phyloP scores from a whole-genome alignment of 1,140 invertebrate genomes.

The Leptopilina clavipes region DNA sequence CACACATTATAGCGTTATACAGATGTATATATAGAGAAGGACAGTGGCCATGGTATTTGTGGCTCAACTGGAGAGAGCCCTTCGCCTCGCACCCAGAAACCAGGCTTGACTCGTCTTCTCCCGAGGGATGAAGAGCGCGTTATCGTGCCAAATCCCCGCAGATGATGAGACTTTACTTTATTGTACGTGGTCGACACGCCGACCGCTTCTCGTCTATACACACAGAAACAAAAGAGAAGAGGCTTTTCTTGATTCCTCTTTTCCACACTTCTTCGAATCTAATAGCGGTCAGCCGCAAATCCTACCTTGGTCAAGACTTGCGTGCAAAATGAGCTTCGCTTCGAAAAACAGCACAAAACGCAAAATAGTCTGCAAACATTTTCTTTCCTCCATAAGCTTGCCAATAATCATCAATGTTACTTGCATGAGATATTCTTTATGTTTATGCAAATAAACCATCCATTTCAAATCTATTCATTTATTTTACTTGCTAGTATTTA shows the following conservation, averaged over 20 bases:
- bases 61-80: too few species aligned
- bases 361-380: background rate
- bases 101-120: slow-evolving; percentile 50
- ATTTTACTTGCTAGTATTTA: too few species aligned
- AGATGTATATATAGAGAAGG: slow-evolving; percentile 25
- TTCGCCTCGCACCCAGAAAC: slow-evolving; percentile 45
- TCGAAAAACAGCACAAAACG: background rate
- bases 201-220: slow-evolving; percentile 37
- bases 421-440: background rate
- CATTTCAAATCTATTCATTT: too few species aligned
- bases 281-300: slow-evolving; percentile 52
- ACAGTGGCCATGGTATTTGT: slow-evolving; percentile 21
- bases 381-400: slow-evolving; percentile 8
- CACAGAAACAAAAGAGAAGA: background rate
- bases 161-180: slow-evolving; percentile 76
- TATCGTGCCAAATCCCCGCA: slow-evolving; percentile 73
- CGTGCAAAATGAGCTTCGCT: slow-evolving; percentile 57
- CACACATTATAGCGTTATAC: slow-evolving; percentile 24
- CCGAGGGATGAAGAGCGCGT: slow-evolving; percentile 63
- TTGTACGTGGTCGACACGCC: slow-evolving; percentile 66
- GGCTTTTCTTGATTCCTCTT: slow-evolving; percentile 17
- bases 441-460: background rate
- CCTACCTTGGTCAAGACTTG: slow-evolving; percentile 52
- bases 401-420: background rate
- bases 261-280: slow-evolving; percentile 45